phyloP scores from a whole-genome alignment of 2,888 invertebrate species.

The Platycheirus rosarum region DNA sequence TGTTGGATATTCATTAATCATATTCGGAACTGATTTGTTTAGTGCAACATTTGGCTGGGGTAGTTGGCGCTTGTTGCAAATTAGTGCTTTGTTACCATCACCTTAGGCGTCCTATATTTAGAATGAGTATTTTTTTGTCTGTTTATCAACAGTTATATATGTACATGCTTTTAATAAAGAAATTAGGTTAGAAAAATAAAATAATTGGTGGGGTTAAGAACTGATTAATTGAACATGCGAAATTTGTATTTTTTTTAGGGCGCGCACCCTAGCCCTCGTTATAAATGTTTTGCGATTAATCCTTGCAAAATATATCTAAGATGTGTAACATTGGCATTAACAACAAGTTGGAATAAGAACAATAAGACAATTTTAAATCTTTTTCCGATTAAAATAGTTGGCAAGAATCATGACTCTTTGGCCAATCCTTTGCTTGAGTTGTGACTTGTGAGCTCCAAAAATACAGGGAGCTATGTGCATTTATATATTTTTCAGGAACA shows the following conservation, averaged over 20 bases:
- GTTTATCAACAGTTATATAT: no score
- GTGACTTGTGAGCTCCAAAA: no score
- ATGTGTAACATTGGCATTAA: not conserved
- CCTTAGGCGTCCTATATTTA: no score
- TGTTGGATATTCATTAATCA: constrained; percentile 61
- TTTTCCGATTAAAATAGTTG: no score
- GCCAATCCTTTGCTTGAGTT: no score
- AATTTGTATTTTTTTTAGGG: constrained; percentile 3
- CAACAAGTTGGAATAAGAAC: no score
- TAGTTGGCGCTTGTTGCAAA: constrained; percentile 60
- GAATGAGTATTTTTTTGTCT: no score
- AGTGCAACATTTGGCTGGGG: constrained; percentile 67
- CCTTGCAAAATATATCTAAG: not conserved
- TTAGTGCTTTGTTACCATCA: constrained; percentile 42
- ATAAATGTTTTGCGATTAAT: constrained; percentile 1
- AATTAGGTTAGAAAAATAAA: not conserved
- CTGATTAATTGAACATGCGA: constrained; percentile 36
- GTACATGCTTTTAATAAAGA: not conserved
- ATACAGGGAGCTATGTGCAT: no score
- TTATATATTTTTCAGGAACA: no score
- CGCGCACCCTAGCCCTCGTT: not conserved
- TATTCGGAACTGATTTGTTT: constrained; percentile 58
- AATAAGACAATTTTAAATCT: no score
- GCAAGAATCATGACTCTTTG: no score
- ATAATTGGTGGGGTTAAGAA: constrained; percentile 12